These are phyloP conservation scores for Watsonalla binaria DNA, from an alignment of 2,888 invertebrate genomes.

Conservation along the genomic window DNA sequence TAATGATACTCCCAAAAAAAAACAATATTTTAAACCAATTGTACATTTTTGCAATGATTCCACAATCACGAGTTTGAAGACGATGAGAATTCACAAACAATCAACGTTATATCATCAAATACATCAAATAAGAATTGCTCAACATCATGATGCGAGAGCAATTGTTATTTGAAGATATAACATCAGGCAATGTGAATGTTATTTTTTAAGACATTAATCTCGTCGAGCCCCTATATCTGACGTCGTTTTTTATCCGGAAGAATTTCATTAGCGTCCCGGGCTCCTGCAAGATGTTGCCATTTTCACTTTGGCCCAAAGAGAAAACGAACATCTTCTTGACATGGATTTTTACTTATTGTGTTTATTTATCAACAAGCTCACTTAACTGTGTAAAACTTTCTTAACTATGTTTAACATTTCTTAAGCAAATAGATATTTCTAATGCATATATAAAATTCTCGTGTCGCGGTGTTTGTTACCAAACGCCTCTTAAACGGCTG, in stretches of 20 bases:
- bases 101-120: background rate
- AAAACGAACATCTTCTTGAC: background rate
- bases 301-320: slow-evolving; percentile 4
- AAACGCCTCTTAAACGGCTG: no score
- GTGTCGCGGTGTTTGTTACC: no score
- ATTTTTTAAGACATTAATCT: background rate
- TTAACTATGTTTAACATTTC: no score
- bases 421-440: no score
- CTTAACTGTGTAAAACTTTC: no score
- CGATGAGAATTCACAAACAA: no score
- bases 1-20: no score
- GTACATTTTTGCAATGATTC: no score
- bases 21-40: no score
- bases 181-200: background rate
- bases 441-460: no score
- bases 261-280: slow-evolving; percentile 31
- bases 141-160: background rate
- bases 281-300: slow-evolving; percentile 23
- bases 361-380: background rate
- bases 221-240: slow-evolving; percentile 5
- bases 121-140: background rate
- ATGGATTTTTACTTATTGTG: background rate
- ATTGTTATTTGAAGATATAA: background rate
- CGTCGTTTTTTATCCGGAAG: slow-evolving; percentile 25
- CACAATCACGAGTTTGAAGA: no score